A percentile compares a stretch with the other conserved stretches of the same genome.
Conservation (phyloP, 2,888 invertebrate species). For the Pammene aurita region DNA sequence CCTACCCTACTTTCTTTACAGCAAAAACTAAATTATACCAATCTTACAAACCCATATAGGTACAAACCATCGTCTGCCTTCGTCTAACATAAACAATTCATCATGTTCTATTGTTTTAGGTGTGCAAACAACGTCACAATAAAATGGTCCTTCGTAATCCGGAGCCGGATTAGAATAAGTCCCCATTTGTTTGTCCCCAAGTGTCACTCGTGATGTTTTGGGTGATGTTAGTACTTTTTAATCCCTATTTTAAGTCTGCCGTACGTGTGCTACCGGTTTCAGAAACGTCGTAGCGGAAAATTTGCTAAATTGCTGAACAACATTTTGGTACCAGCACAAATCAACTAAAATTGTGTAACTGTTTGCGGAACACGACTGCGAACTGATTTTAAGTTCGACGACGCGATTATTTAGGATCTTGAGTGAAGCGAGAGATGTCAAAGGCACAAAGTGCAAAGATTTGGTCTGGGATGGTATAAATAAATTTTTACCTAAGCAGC, state of each 20-base stretch:
- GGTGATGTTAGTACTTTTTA: slow-evolving; percentile 3
- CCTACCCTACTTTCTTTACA: background rate
- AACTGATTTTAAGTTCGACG: too few relatives aligned
- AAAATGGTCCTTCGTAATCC: slow-evolving; percentile 16
- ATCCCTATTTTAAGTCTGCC: background rate
- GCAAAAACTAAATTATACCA: slow-evolving; percentile 3
- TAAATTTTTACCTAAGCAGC: too few relatives aligned
- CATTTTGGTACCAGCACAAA: too few relatives aligned
- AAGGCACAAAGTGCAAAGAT: too few relatives aligned
- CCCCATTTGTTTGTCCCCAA: slow-evolving; percentile 1
- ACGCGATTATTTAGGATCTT: too few relatives aligned
- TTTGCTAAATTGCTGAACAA: too few relatives aligned
- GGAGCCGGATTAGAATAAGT: slow-evolving; percentile 18
- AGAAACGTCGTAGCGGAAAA: too few relatives aligned
- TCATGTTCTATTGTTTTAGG: slow-evolving; percentile 33
- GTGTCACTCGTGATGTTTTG: slow-evolving; percentile 1
- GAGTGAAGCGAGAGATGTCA: too few relatives aligned
- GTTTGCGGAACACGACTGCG: too few relatives aligned
- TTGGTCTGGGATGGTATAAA: too few relatives aligned
- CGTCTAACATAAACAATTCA: slow-evolving; percentile 22
- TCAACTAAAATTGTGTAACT: too few relatives aligned
- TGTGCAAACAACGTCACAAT: slow-evolving; percentile 30
- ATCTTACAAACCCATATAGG: slow-evolving; percentile 11
- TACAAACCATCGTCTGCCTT: background rate
- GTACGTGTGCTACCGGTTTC: background rate